Percentiles rank a stretch among this genome's conserved stretches.
phyloP scores from a whole-genome alignment of 2,797 vertebrate genomes.

The Halcyon leucocephala region DNA sequence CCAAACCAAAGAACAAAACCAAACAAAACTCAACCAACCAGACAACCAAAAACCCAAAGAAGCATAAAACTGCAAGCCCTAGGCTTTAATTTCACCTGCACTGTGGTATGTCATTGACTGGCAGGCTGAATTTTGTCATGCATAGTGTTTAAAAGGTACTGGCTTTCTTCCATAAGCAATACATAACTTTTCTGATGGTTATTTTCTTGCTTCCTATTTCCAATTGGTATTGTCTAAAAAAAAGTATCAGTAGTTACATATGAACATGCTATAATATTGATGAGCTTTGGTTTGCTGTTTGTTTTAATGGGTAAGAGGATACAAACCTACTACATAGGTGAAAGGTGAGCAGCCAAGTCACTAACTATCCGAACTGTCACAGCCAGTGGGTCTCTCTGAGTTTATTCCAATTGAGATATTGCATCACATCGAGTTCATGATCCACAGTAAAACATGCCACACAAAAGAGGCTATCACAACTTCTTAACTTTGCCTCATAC shows the following conservation, averaged over 20 bases:
- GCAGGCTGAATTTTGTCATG: slow-evolving; percentile 27
- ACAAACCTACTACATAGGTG: not conserved
- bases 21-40: not conserved
- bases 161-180: not conserved
- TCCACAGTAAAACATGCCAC: not conserved
- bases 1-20: not conserved
- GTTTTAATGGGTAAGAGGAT: not conserved
- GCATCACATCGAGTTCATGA: not conserved
- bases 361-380: not conserved
- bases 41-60: not conserved
- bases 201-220: not conserved
- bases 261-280: not conserved
- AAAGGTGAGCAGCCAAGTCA: not conserved
- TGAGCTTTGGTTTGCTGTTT: not conserved
- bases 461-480: not conserved
- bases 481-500: not conserved
- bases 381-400: not conserved
- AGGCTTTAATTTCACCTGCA: not conserved
- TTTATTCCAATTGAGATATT: not conserved
- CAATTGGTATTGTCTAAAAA: not conserved
- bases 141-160: slow-evolving; percentile 10
- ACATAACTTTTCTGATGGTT: not conserved
- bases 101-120: not conserved
- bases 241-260: not conserved
- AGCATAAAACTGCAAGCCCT: not conserved